These are phyloP conservation scores for Benitochromis conjunctus DNA, from an alignment of 2,113 vertebrate species.

Conservation along the genomic window DNA sequence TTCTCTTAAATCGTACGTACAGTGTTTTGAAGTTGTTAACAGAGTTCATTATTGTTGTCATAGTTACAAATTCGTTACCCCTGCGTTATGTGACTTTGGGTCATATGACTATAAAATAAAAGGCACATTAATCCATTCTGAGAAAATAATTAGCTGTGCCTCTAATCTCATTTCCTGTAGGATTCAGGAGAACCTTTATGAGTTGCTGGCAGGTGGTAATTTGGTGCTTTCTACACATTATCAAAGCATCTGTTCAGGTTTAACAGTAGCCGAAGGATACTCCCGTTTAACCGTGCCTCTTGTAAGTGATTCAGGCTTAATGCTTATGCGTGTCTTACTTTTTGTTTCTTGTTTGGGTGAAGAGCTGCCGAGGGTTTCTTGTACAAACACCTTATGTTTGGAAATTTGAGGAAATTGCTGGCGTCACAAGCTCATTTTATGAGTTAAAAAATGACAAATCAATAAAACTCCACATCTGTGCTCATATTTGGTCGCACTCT, in stretches of 20 bases:
- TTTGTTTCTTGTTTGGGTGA: not conserved
- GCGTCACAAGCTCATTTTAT: rapidly evolving
- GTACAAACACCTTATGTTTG: not conserved
- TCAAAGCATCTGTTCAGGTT: not conserved
- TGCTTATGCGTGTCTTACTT: not conserved
- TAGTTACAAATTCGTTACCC: not conserved
- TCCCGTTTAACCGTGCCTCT: not conserved
- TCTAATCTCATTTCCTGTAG: not conserved
- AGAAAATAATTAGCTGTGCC: not conserved
- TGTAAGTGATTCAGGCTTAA: not conserved
- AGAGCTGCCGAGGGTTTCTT: not conserved
- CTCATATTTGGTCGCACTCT: not conserved
- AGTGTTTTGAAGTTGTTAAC: not conserved
- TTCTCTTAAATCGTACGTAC: not conserved
- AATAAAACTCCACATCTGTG: not conserved
- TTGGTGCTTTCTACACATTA: not conserved
- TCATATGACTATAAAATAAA: not conserved
- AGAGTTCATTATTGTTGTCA: not conserved
- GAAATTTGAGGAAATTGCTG: not conserved
- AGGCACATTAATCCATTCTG: not conserved
- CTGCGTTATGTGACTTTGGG: not conserved
- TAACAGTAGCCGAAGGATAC: not conserved
- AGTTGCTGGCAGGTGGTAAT: not conserved
- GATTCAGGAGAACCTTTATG: not conserved
- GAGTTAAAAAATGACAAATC: not conserved